Evolutionary conservation across 2,113 vertebrate genomes (phyloP), one percentile per base, ranked within the genome.

Genomic region (Notothenia coriiceps): DNA sequence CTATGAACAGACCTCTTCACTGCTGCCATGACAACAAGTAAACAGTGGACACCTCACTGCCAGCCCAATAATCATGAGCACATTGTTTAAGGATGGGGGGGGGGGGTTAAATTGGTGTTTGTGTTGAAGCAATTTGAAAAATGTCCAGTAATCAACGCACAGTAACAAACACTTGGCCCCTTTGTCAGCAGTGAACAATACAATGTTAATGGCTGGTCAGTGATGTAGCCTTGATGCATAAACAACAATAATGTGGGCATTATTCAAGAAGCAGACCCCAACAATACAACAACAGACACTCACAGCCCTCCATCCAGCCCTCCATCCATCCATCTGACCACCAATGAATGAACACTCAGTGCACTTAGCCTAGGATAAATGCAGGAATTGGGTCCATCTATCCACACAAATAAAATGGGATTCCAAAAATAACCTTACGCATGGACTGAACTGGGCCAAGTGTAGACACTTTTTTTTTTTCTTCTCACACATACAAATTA

Each of bases 11-110:
- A 88, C 80, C 87, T 86, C 87, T 90, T 84, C 84, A 86, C 51
- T 43, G 93, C 74, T 88, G 69, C 90, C 91, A 90, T 94, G 83
- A 85, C 86, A 91, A 93, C 93, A 81, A 55, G 83, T 92, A 92
- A 94, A 94, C 91, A 94, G 82, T 61, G 70, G 83, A 89, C 81
- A 78, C 47, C 78, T 83, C 86, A 71, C 72, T 83, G 89, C 77
- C 85, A 77, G 85, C 85, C 79, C 77, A 63, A 63, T 70, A 68
- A 82, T 70, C 75, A 70, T 82, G 67, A 57, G 70, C 80, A 73
- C 72, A 79, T 68, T 78, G 72, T 75, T 68, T 63, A 47, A 10
- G 47, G 40, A 67, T 14, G 54, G 55, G 25, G 20, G 47, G 60
- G 60, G 63, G 50, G 40, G 14, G 18, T 40, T 57, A 49, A 43